These are phyloP conservation scores for Paralichthys olivaceus DNA, from an alignment of 2,113 vertebrate species.

Conservation along the genomic window DNA sequence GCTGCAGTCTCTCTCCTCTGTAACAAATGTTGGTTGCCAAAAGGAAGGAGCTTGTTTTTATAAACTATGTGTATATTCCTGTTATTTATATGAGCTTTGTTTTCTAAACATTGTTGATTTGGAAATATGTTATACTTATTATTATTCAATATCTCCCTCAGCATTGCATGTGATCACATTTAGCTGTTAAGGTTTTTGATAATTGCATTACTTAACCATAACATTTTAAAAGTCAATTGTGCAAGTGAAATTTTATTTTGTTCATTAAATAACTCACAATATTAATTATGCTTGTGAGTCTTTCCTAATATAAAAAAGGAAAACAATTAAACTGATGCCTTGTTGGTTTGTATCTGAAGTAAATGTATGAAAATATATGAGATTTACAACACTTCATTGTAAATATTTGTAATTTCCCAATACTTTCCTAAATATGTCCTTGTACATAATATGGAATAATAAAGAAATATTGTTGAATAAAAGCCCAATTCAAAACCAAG, in stretches of 20 bases:
- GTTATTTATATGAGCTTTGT: slow-evolving; percentile 71
- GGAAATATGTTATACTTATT: slow-evolving; percentile 21
- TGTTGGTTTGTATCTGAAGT: neutral
- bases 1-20: slow-evolving; percentile 4
- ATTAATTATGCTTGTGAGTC: neutral
- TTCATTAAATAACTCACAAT: slow-evolving; percentile 54
- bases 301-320: neutral
- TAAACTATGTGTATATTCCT: slow-evolving; percentile 56
- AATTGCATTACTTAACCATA: slow-evolving; percentile 28
- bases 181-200: slow-evolving; percentile 15
- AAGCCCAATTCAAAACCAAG: neutral
- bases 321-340: neutral
- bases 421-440: neutral
- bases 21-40: neutral
- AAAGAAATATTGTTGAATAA: neutral
- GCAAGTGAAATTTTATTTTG: slow-evolving; percentile 31
- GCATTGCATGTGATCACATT: slow-evolving; percentile 30
- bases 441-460: neutral
- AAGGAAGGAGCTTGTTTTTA: slow-evolving; percentile 26
- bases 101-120: slow-evolving; percentile 36
- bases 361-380: neutral
- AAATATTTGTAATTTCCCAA: neutral
- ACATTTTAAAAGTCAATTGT: slow-evolving; percentile 3
- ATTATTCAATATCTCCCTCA: slow-evolving; percentile 29
- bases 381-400: neutral